Evolutionary conservation across 2,888 invertebrate species (phyloP).

Genomic region (Drosophila basisetae): DNA sequence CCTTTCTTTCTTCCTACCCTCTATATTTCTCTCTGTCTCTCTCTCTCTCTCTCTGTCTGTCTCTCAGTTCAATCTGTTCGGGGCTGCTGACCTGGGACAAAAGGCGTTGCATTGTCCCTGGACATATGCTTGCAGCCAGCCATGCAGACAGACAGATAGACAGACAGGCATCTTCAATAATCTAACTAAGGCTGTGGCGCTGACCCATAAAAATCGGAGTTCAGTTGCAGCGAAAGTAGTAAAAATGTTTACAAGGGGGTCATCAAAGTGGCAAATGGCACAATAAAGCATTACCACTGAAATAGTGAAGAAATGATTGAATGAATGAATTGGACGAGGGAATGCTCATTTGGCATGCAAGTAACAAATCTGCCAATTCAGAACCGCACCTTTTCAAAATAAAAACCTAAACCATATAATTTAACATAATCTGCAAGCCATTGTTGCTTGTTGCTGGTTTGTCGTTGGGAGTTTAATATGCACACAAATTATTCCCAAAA

Average conservation of each 20-base stretch:
- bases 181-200: constrained; percentile 32
- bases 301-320: constrained; percentile 15
- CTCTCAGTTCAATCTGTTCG: neutral
- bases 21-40: too few species aligned
- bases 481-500: constrained; percentile 26
- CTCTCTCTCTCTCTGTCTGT: too few species aligned
- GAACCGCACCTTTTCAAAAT: constrained; percentile 48
- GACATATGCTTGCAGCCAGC: constrained; percentile 44
- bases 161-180: constrained; percentile 48
- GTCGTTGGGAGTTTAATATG: constrained; percentile 19
- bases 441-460: constrained; percentile 60
- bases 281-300: constrained; percentile 27
- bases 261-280: constrained; percentile 68
- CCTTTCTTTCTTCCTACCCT: too few species aligned
- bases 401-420: constrained; percentile 65
- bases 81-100: constrained; percentile 57
- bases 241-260: constrained; percentile 45
- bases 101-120: constrained; percentile 35
- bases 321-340: neutral
- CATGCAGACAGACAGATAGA: neutral
- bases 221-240: constrained; percentile 62
- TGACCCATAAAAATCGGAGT: constrained; percentile 66
- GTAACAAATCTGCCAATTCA: constrained; percentile 14
- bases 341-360: constrained; percentile 27
- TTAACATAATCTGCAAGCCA: constrained; percentile 73